Percentiles rank a stretch among this genome's conserved stretches.
Conservation (phyloP, 2,888 invertebrate species). For the Blastobasis adustella region DNA sequence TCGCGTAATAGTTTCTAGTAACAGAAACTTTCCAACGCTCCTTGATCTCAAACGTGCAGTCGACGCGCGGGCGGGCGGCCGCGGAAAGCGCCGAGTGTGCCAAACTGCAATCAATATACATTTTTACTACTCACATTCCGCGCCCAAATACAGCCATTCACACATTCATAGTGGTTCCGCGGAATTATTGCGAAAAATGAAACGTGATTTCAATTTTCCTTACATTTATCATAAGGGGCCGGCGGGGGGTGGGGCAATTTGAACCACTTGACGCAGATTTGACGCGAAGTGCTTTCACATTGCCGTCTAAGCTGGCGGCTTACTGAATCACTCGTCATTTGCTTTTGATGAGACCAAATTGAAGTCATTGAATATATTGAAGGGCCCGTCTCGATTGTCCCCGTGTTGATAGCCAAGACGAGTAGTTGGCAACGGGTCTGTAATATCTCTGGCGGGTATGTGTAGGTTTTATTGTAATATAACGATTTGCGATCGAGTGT, state of each 20-base stretch:
- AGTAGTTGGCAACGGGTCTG: slow-evolving; percentile 24
- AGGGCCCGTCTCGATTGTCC: slow-evolving; percentile 13
- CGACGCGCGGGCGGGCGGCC: too few relatives aligned
- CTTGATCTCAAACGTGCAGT: too few relatives aligned
- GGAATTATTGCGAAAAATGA: slow-evolving; percentile 41
- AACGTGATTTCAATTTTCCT: slow-evolving; percentile 57
- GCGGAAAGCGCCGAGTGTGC: too few relatives aligned
- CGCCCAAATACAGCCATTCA: slow-evolving; percentile 34
- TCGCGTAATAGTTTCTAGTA: too few relatives aligned
- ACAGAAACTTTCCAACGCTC: too few relatives aligned
- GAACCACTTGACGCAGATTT: slow-evolving; percentile 55
- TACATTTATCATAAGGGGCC: slow-evolving; percentile 50
- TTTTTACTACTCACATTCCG: slow-evolving; percentile 28
- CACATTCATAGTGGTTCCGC: slow-evolving; percentile 22
- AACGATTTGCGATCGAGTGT: too few relatives aligned
- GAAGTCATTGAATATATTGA: slow-evolving; percentile 38
- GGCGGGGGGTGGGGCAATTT: slow-evolving; percentile 37
- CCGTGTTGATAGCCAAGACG: too few relatives aligned
- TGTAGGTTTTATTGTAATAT: too few relatives aligned
- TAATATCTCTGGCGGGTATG: too few relatives aligned
- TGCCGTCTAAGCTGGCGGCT: slow-evolving; percentile 42
- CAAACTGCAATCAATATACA: too few relatives aligned
- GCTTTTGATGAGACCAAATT: slow-evolving; percentile 47
- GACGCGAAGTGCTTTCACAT: slow-evolving; percentile 53
- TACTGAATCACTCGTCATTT: slow-evolving; percentile 53